Percentiles rank a stretch among this genome's conserved stretches.
Conservation (phyloP, 1,140 invertebrate species). For the Caligus rogercresseyi region DNA sequence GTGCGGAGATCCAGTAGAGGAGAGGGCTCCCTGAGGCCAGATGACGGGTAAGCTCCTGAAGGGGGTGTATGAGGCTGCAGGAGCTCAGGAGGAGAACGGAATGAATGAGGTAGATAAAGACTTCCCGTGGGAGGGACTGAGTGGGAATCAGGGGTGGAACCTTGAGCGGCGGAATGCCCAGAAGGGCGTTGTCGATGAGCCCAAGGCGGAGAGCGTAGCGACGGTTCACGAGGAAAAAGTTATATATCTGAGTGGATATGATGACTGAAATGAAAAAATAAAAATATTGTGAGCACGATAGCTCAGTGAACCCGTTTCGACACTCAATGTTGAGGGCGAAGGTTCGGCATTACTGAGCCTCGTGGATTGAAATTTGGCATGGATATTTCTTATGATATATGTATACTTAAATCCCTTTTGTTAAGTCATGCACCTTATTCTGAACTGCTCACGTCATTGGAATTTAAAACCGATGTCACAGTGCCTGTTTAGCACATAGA, state of each 20-base stretch:
- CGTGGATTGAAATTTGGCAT: too few relatives aligned
- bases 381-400: too few relatives aligned
- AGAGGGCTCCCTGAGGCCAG: constrained; percentile 60
- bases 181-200: constrained; percentile 1
- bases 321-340: too few relatives aligned
- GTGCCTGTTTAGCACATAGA: too few relatives aligned
- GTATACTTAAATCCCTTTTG: too few relatives aligned
- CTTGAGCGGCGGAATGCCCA: not conserved
- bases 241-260: not conserved
- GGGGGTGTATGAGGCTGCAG: constrained; percentile 62
- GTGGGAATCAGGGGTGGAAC: not conserved
- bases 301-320: too few relatives aligned
- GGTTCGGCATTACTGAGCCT: too few relatives aligned
- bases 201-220: constrained; percentile 2
- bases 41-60: constrained; percentile 48
- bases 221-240: not conserved
- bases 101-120: constrained; percentile 57
- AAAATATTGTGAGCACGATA: too few relatives aligned
- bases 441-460: too few relatives aligned
- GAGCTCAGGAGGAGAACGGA: constrained; percentile 50
- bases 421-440: too few relatives aligned
- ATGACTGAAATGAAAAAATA: not conserved
- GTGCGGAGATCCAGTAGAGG: constrained; percentile 65
- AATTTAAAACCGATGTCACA: too few relatives aligned
- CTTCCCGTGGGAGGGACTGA: constrained; percentile 1